Evolutionary conservation across 2,888 invertebrate genomes (phyloP).

Genomic region (Tenthredo livida): DNA sequence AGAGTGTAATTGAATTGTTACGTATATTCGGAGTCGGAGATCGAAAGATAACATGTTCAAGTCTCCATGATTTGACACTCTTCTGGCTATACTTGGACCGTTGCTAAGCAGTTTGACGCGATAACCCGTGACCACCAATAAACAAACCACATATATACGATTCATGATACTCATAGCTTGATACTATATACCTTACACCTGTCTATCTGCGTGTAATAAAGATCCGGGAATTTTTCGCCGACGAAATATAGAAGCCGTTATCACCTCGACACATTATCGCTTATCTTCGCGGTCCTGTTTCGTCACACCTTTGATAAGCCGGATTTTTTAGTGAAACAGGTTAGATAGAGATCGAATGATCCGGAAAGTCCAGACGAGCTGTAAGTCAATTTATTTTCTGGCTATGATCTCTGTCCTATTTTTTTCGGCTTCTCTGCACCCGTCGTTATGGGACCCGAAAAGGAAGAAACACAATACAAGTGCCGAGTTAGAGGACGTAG

Average conservation of each 20-base stretch:
- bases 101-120: not conserved
- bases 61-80: not conserved
- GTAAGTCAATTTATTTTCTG: not conserved
- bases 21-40: not conserved
- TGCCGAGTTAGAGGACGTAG: not conserved
- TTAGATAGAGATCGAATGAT: not conserved
- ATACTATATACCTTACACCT: not conserved
- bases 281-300: not conserved
- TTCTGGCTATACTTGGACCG: not conserved
- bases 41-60: not conserved
- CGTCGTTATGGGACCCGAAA: not conserved
- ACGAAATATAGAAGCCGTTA: not conserved
- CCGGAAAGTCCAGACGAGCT: not conserved
- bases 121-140: not conserved
- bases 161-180: not conserved
- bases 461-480: not conserved
- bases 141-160: not conserved
- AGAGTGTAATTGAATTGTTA: conserved; percentile 33
- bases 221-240: not conserved
- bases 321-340: not conserved
- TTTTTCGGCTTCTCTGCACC: not conserved
- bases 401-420: not conserved
- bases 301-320: not conserved
- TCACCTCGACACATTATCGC: not conserved
- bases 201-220: not conserved